Evolutionary conservation across 2,888 invertebrate genomes (phyloP), one percentile per base, ranked within the genome.

Genomic region (Allygus modestus): DNA sequence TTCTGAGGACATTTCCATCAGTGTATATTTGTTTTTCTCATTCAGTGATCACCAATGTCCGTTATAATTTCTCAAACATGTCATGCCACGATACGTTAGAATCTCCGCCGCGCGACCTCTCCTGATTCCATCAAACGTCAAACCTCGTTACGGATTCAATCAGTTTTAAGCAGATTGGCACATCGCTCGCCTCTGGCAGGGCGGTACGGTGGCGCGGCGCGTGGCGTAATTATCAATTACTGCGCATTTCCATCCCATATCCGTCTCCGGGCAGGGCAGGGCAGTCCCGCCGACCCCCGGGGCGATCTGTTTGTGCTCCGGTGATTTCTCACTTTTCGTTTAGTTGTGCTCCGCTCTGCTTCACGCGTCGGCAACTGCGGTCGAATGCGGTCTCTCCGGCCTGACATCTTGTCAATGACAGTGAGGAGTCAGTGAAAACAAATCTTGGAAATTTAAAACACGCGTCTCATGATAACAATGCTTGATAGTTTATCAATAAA

Each of bases 221-320:
- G 79, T 58, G 79, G 46, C 79, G 79, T 37, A 58, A 79, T 79
- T 79, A 79, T 58, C 79, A 79, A 79, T 79, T 58, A 58, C 58
- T 31, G 5, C 79, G 31, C 79, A 79, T 79, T 54, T 79, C 79
- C 79, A 23, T 37, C 43, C 73, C 73, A 73, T 65, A 65, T 65
- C 65, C 65, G 65, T 31, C 26, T 65, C 65, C 65, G 65, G 58
- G n/a, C n/a, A n/a, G n/a, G n/a, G n/a, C n/a, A n/a, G n/a, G n/a
- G n/a, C n/a, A n/a, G n/a, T n/a, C 58, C 23, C 4, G 5, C 20
- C 23, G 23, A 12, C 12, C 12, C 77, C 77, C 15, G 26, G 77
- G 41, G 77, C 51, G 15, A 1, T 15, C 1, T 2, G 46, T 41
- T 43, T 11, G 23, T 28, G n/a, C 15, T 15, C 12, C 46, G 23